phyloP scores from a whole-genome alignment of 2,888 invertebrate genomes.

The Sarcophaga rosellei region DNA sequence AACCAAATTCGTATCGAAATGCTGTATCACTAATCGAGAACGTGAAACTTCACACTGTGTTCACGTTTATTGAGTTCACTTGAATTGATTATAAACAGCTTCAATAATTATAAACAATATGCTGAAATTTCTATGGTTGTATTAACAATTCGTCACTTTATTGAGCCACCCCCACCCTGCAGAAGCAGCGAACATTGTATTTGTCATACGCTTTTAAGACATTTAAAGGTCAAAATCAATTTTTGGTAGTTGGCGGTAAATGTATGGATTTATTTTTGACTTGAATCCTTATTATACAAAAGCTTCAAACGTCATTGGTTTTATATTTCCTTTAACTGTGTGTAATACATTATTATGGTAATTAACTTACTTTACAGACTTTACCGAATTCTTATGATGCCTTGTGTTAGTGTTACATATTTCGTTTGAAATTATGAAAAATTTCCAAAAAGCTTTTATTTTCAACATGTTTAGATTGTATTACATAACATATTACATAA shows the following conservation, averaged over 20 bases:
- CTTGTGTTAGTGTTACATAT: too few relatives aligned
- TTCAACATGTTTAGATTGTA: too few relatives aligned
- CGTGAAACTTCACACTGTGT: not conserved
- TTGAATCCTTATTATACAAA: not conserved
- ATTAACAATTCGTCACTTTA: not conserved
- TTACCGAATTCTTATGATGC: too few relatives aligned
- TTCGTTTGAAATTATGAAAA: too few relatives aligned
- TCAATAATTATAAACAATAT: conserved; percentile 7
- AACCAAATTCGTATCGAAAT: too few relatives aligned
- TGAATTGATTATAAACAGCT: not conserved
- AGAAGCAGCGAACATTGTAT: not conserved
- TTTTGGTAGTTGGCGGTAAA: conserved; percentile 5
- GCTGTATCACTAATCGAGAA: not conserved
- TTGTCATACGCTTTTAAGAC: conserved; percentile 10
- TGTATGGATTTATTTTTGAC: conserved; percentile 55
- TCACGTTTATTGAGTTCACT: not conserved
- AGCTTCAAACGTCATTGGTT: not conserved
- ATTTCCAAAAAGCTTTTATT: too few relatives aligned
- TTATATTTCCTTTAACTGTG: too few relatives aligned
- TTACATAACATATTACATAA: too few relatives aligned
- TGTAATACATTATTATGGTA: too few relatives aligned
- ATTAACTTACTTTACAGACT: too few relatives aligned
- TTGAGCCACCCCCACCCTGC: not conserved
- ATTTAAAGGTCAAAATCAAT: conserved; percentile 44
- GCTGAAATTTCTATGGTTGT: conserved; percentile 1